Evolutionary conservation across 2,888 invertebrate species (phyloP), one percentile per base, ranked within the genome.

Genomic region (Arrhopalites spinosus): DNA sequence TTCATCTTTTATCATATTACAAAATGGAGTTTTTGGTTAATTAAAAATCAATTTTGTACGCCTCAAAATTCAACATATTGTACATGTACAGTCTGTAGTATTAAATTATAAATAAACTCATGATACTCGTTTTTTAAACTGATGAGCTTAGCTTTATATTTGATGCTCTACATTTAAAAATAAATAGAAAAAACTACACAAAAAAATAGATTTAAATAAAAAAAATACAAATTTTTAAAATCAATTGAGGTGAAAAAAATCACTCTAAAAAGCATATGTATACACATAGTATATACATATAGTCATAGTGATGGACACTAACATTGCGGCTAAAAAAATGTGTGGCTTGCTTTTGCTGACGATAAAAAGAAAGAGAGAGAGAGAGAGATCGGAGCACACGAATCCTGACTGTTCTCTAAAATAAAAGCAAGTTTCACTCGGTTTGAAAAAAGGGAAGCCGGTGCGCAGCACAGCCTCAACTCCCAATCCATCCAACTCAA

Each of bases 281-380:
- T 45, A 11, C 45, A 45, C 20, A n/a, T 20, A n/a, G 47, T 47
- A 47, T 47, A n/a, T 56, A 56, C 20, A n/a, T 23, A 56, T 23
- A 70, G n/a, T 56, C 70, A 56, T 70, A 56, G 59, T 70, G 70
- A 70, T 70, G 70, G 70, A 70, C 70, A 70, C 56, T 59, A 70
- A 70, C 70, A 70, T 29, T 29, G 23, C 30, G 30, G 47, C 43
- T 45, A 27, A 53, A n/a, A 68, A 50, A n/a, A n/a, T n/a, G n/a
- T n/a, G n/a, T n/a, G n/a, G n/a, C n/a, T n/a, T n/a, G n/a, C n/a
- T n/a, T n/a, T n/a, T n/a, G n/a, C n/a, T n/a, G n/a, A n/a, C n/a
- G n/a, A 11, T 36, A 36, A 3, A 36, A 36, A 11, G 11, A 36
- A 25, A 27, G 45, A 68, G 53, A 68, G 50, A 50, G 68, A 50